Base-by-base conservation (phyloP, 2,888 invertebrate species). In the Glyphotaelius pellucidus region DNA sequence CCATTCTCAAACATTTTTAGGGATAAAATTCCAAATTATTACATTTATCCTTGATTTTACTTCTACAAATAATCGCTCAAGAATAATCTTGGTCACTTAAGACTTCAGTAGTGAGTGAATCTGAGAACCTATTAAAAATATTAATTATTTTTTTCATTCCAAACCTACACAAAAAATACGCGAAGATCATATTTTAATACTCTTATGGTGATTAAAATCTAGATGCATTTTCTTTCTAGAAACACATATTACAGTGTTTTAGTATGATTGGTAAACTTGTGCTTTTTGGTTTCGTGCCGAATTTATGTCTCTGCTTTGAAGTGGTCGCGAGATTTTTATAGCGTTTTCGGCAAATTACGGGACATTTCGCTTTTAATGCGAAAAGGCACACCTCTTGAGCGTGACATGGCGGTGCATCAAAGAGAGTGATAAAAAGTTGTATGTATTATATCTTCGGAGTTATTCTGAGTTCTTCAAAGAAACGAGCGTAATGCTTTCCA, bases 241-340 rank as follows among this genome's bases (percentile, higher is more conserved):
- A 25, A 81, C 32, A 31, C 31, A 31, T 31, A 80, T 19, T 32
- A 32, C 3, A 31, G 81, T 15, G 31, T 81, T 32, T 81, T 81
- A 81, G 81, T 31, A 81, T 32, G 81, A 81, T 81, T 81, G 81
- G 81, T 81, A 32, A 81, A 81, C 25, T 67, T 25, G 25, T 9
- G 67, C 67, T 67, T 67, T 67, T 67, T 25, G 67, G 67, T 67
- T 67, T 67, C 67, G 25, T 67, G 67, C 67, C 25, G 25, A 90
- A 90, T 90, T 90, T 85, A 90, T 90, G 90, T 79, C 52, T 32
- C 30, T 67, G 90, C 90, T 90, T 84, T 84, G 90, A 84, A 90
- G 84, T 90, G 90, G 90, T 67, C 42, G 90, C 38, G 84, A 90
- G 84, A 90, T 90, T 90, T 90, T 90, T 90, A 90, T 84, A 67